phyloP scores from a whole-genome alignment of 2,797 vertebrate genomes.

The Lacerta viridis region DNA sequence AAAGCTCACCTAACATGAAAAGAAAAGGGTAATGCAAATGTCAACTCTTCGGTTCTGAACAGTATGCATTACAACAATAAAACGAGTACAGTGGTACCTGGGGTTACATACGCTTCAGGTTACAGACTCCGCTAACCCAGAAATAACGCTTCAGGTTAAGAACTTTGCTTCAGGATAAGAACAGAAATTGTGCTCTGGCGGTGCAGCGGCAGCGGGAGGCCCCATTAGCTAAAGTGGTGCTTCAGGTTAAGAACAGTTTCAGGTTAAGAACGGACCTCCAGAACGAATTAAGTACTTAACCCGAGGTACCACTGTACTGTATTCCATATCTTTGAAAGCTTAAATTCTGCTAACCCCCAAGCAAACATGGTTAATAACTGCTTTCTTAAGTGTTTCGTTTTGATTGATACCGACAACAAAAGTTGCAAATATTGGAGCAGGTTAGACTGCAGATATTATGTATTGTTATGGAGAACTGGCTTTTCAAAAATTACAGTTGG shows the following conservation, averaged over 20 bases:
- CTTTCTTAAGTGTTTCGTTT: not conserved
- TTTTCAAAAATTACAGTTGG: not conserved
- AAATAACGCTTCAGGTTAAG: too few relatives aligned
- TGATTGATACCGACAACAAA: not conserved
- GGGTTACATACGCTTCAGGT: too few relatives aligned
- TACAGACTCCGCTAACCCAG: too few relatives aligned
- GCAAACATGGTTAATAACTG: not conserved
- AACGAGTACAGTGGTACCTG: not conserved
- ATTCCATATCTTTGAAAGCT: not conserved
- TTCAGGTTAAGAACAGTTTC: too few relatives aligned
- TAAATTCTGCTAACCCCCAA: not conserved
- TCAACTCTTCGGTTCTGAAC: not conserved
- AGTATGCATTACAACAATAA: conserved; percentile 2
- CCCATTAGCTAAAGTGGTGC: too few relatives aligned
- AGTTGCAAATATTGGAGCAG: not conserved
- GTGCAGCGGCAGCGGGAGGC: too few relatives aligned
- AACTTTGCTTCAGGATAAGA: too few relatives aligned
- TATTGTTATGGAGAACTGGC: not conserved
- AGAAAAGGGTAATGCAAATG: conserved; percentile 16
- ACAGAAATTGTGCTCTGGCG: too few relatives aligned
- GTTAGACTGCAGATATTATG: not conserved
- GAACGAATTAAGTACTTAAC: too few relatives aligned
- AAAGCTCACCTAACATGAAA: conserved; percentile 1
- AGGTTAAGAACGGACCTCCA: too few relatives aligned
- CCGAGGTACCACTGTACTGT: not conserved